Conservation (phyloP, 2,113 vertebrate genomes). For the Apteryx owenii region DNA sequence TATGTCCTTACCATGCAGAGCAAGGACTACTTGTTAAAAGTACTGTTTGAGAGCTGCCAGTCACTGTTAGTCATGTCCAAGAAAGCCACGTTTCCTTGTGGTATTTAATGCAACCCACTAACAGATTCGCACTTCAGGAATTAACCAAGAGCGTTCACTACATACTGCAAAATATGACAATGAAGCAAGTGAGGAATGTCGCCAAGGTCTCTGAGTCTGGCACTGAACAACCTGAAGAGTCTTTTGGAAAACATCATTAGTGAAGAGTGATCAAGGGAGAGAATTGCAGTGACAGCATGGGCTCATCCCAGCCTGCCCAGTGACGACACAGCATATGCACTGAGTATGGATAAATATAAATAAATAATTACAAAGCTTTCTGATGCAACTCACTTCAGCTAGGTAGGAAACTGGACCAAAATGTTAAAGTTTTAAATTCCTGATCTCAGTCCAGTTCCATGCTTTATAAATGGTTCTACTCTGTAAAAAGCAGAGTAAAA, state of each 20-base stretch:
- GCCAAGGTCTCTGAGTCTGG: background rate
- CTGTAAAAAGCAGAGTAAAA: background rate
- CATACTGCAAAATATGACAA: background rate
- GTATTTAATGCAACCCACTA: background rate
- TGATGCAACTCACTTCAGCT: background rate
- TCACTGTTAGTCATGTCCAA: background rate
- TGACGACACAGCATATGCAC: background rate
- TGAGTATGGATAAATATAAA: background rate
- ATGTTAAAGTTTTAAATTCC: background rate
- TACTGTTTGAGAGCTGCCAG: background rate
- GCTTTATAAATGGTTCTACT: background rate
- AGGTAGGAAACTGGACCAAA: background rate
- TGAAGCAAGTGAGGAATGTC: background rate
- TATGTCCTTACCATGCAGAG: background rate
- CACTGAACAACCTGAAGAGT: background rate
- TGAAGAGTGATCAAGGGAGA: background rate
- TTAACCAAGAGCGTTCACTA: background rate
- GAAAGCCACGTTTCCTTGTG: background rate
- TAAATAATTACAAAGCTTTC: background rate
- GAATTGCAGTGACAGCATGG: background rate
- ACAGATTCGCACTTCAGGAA: background rate
- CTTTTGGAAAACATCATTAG: background rate
- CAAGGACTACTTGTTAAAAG: background rate
- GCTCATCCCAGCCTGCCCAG: background rate
- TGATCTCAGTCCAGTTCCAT: background rate